Conservation (phyloP, 2,113 vertebrate genomes). For the Pongo abelii region DNA sequence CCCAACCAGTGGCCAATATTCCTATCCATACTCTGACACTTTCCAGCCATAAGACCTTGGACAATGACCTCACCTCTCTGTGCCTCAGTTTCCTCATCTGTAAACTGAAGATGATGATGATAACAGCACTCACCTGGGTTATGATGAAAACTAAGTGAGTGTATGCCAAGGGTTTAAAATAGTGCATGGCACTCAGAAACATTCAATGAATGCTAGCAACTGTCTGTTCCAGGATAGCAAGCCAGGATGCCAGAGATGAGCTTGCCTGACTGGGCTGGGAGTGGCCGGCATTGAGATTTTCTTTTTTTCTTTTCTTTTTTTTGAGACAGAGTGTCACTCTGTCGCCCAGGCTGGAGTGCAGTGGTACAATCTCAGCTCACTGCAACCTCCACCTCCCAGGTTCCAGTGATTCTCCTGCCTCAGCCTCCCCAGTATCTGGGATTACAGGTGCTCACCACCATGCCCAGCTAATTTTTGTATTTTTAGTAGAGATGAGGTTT, state of each 20-base stretch:
- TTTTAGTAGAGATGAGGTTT: too few species aligned
- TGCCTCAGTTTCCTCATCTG: not conserved
- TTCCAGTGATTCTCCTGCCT: too few species aligned
- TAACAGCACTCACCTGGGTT: not conserved
- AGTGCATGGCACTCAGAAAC: accelerated
- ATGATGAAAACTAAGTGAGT: accelerated
- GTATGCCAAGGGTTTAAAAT: not conserved
- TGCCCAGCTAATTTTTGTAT: too few species aligned
- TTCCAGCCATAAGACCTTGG: not conserved
- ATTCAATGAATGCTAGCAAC: accelerated
- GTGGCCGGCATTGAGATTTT: not conserved
- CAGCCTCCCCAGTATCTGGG: too few species aligned
- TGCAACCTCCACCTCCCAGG: too few species aligned
- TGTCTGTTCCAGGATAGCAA: not conserved
- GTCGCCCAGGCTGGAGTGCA: too few species aligned
- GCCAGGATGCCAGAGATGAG: not conserved
- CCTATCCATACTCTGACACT: not conserved
- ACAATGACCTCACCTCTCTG: not conserved
- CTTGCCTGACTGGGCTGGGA: not conserved
- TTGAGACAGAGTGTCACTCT: too few species aligned
- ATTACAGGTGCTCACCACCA: too few species aligned
- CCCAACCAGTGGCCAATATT: accelerated
- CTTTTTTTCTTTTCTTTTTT: too few species aligned
- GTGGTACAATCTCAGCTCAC: too few species aligned
- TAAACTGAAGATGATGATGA: not conserved